These are phyloP conservation scores for Spilogale gracilis DNA, from an alignment of 2,113 vertebrate genomes.

Conservation along the genomic window DNA sequence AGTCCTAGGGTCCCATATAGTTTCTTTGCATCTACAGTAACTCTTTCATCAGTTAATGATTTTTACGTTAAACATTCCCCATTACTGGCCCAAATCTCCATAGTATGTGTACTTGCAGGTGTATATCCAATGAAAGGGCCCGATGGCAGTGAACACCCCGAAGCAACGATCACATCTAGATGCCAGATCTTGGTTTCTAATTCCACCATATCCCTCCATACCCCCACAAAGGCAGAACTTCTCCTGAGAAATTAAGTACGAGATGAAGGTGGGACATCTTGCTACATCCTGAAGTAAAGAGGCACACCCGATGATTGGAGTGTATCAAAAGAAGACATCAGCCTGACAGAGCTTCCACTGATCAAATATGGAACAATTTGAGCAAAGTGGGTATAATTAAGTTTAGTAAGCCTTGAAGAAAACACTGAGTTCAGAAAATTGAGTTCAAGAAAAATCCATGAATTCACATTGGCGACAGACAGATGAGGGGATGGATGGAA, in stretches of 20 bases:
- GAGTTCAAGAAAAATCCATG: not conserved
- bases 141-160: not conserved
- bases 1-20: not conserved
- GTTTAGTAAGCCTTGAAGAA: not conserved
- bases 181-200: not conserved
- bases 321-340: not conserved
- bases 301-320: not conserved
- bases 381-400: not conserved
- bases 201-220: not conserved
- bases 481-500: too few species aligned
- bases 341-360: not conserved
- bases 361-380: not conserved
- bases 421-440: not conserved
- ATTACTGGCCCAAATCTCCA: not conserved
- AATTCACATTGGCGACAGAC: not conserved
- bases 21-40: not conserved
- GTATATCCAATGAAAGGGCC: too few species aligned
- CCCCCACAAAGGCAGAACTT: not conserved
- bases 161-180: not conserved
- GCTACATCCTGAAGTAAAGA: not conserved
- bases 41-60: not conserved
- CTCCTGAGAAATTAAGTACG: not conserved
- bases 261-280: not conserved
- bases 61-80: not conserved
- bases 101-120: not conserved